Base-by-base conservation (phyloP, 2,797 vertebrate species). In the Ptychobarbus kaznakovi region DNA sequence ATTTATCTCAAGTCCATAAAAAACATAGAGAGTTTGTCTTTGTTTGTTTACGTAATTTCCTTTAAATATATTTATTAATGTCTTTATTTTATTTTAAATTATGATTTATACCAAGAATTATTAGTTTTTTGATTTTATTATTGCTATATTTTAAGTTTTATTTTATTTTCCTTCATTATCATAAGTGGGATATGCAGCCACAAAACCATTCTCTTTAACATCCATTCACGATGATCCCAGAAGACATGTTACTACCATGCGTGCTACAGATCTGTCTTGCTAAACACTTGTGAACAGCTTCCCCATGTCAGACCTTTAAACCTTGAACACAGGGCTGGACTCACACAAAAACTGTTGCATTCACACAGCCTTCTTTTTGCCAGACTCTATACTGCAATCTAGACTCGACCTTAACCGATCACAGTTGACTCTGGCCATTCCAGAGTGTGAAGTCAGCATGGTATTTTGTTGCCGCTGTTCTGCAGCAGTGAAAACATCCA, bases 401-500 rank as follows among this genome's bases (percentile, higher is more conserved):
- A 56, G 32, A 66, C 58, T 80, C 75, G 58, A 83, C 75, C 81
- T 87, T 76, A 87, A 84, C 70, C 15, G 25, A 32, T 28, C 78
- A 25, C 56, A 51, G 56, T 75, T 73, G 73, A 87, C n/a, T 38
- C 61, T 84, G 77, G 58, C 66, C 68, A 42, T 42, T 42, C 46
- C 53, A 74, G 35, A 83, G 76, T 80, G 75, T 66, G 35, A 74
- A 80, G 56, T 80, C 69, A 80, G 49, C 46, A 70, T 22, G 53
- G 51, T 8, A 58, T 53, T 84, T 56, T 42, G 18, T 73, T 80
- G 32, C 76, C 0, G 4, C 77, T 79, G 77, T 68, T 80, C 35
- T 16, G 2, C 28, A 66, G 73, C 51, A 49, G 53, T 82, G 80
- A 72, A 83, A 83, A 83, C 75, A 56, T 53, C 16, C 61, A 65